Evolutionary conservation across 2,797 vertebrate species (phyloP).

Genomic region (Streptopelia turtur): DNA sequence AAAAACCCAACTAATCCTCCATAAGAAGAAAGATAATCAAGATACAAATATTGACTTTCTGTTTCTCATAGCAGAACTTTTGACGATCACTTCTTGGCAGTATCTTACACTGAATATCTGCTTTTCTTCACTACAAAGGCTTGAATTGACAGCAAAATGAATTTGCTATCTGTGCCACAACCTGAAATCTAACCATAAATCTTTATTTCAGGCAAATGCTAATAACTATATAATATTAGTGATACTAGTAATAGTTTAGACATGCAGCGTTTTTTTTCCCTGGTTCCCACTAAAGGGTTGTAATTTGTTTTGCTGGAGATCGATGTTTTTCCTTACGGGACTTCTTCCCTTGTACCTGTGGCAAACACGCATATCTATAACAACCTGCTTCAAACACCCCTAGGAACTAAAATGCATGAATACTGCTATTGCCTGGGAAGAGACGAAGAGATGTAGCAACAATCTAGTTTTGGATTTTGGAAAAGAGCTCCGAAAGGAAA

Average conservation of each 20-base stretch:
- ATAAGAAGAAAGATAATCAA: not conserved
- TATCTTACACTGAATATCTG: not conserved
- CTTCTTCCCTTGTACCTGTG: not conserved
- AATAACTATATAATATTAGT: not conserved
- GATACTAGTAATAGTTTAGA: not conserved
- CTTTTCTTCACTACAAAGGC: not conserved
- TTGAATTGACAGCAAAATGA: not conserved
- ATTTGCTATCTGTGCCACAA: not conserved
- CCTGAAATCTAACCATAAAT: not conserved
- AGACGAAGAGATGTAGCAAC: no score
- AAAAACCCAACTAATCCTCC: not conserved
- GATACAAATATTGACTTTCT: not conserved
- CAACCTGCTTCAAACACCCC: not conserved
- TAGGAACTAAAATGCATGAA: not conserved
- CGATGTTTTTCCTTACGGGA: not conserved
- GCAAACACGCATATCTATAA: not conserved
- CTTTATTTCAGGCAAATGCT: not conserved
- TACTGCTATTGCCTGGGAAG: not conserved
- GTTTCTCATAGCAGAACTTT: not conserved
- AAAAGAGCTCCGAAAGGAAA: not conserved
- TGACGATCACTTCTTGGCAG: not conserved
- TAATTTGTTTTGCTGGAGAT: not conserved
- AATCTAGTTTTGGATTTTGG: not conserved
- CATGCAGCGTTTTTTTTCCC: not conserved
- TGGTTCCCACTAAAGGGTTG: not conserved